These are phyloP conservation scores for Chaetura pelagica DNA, from an alignment of 2,113 vertebrate species.

Conservation along the genomic window DNA sequence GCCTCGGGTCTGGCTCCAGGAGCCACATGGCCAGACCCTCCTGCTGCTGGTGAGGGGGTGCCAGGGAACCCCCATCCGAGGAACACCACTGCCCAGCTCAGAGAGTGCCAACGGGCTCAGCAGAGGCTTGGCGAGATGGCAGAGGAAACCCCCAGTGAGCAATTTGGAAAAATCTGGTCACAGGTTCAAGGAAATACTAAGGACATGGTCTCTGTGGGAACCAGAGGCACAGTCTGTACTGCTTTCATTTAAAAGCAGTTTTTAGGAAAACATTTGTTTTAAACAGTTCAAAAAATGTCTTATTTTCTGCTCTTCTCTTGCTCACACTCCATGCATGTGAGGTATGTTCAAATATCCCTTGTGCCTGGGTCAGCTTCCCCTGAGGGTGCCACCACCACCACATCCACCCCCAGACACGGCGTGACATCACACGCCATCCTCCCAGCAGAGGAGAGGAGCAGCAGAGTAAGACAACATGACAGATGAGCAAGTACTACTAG, in stretches of 20 bases:
- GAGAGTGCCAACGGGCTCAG: neutral
- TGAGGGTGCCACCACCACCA: neutral
- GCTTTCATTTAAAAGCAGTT: neutral
- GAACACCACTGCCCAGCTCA: fast-evolving
- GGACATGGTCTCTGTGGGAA: neutral
- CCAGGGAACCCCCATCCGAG: neutral
- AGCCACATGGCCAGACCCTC: fast-evolving
- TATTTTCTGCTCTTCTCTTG: neutral
- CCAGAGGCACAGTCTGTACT: neutral
- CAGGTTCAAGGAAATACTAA: constrained; percentile 17
- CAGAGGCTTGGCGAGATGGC: neutral
- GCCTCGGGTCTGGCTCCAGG: neutral
- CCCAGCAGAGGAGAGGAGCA: neutral
- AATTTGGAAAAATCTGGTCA: constrained; percentile 11
- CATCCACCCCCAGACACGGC: fast-evolving
- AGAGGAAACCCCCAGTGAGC: neutral
- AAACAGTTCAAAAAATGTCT: neutral
- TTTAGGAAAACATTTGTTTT: constrained; percentile 45
- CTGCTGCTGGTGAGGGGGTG: fast-evolving
- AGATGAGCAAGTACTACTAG: neutral
- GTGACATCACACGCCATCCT: fast-evolving
- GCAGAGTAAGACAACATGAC: neutral
- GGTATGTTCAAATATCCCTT: neutral
- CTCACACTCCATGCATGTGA: neutral
- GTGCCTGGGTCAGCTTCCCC: neutral